phyloP scores from a whole-genome alignment of 2,888 invertebrate genomes.

The Tachina grossa region DNA sequence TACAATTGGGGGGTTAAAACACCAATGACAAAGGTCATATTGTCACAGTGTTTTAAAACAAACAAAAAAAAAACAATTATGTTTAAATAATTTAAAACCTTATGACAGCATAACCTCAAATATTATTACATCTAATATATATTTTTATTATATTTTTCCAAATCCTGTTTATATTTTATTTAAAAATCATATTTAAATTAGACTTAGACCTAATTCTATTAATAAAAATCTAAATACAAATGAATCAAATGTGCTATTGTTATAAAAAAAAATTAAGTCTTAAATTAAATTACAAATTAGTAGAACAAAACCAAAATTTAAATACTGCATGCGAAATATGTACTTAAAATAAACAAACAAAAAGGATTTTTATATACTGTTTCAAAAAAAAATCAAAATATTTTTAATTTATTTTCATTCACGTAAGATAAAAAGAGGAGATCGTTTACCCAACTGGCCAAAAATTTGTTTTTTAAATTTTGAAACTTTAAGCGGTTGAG shows the following conservation, averaged over 20 bases:
- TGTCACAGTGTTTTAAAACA: too few relatives aligned
- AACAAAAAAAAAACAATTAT: too few relatives aligned
- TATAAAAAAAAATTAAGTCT: constrained; percentile 62
- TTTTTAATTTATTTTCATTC: constrained; percentile 60
- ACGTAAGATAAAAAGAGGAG: constrained; percentile 55
- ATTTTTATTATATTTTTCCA: constrained; percentile 44
- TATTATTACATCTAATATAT: too few relatives aligned
- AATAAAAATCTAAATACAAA: constrained; percentile 68
- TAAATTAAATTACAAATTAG: constrained; percentile 35
- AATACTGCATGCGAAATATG: constrained; percentile 63
- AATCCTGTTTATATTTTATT: constrained; percentile 17
- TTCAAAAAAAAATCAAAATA: constrained; percentile 10
- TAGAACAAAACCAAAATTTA: constrained; percentile 38
- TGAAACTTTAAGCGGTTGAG: neutral
- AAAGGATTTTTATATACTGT: constrained; percentile 46
- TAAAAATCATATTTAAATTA: constrained; percentile 48
- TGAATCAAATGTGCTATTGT: constrained; percentile 74
- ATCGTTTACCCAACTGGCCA: constrained; percentile 4
- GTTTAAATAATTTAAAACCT: too few relatives aligned
- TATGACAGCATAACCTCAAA: too few relatives aligned
- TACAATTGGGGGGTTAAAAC: too few relatives aligned
- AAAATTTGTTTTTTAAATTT: neutral
- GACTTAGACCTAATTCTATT: constrained; percentile 63
- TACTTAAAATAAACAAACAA: constrained; percentile 42
- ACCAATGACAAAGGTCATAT: too few relatives aligned